Conservation (phyloP, 1,140 invertebrate genomes). For the Cylas formicarius region DNA sequence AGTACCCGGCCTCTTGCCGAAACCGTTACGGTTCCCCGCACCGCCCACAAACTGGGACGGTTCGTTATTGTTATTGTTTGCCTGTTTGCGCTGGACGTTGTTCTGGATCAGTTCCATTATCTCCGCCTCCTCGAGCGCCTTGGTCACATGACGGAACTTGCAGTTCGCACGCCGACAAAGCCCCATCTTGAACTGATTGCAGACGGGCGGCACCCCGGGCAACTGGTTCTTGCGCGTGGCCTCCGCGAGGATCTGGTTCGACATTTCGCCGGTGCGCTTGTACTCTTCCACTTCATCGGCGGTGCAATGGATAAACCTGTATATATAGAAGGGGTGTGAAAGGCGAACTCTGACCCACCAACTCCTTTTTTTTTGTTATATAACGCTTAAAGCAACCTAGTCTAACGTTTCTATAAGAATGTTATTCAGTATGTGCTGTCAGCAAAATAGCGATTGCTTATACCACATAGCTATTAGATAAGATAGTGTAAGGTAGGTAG, state of each 20-base stretch:
- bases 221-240: constrained; percentile 42
- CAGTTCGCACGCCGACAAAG: constrained; percentile 52
- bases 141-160: constrained; percentile 49
- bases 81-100: constrained; percentile 26
- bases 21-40: constrained; percentile 19
- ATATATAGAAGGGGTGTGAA: constrained; percentile 3
- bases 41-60: constrained; percentile 2
- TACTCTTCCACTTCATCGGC: constrained; percentile 70
- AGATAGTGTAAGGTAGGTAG: no score
- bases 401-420: no score
- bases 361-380: no score
- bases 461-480: no score
- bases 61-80: constrained; percentile 25
- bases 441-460: no score
- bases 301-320: constrained; percentile 68
- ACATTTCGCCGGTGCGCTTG: constrained; percentile 58
- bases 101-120: constrained; percentile 35
- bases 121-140: constrained; percentile 44
- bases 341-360: not conserved
- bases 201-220: constrained; percentile 50
- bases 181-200: constrained; percentile 71
- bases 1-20: no score
- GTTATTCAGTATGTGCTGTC: no score
- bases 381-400: no score
- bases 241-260: constrained; percentile 49